phyloP scores from a whole-genome alignment of 2,113 vertebrate species.

The Diadophis punctatus region DNA sequence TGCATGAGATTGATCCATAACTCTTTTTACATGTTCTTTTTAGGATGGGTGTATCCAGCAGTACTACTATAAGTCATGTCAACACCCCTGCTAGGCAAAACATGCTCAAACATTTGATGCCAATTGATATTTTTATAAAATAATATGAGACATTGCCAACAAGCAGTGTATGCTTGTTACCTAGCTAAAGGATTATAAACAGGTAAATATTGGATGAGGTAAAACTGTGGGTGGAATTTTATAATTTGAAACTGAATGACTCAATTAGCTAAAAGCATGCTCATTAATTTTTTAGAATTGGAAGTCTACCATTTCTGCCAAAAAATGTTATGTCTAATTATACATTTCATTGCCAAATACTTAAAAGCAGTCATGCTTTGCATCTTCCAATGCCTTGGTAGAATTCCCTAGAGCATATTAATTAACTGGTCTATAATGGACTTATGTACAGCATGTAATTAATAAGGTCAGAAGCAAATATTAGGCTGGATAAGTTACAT shows the following conservation, averaged over 20 bases:
- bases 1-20: background rate
- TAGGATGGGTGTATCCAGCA: background rate
- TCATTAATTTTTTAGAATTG: background rate
- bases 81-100: background rate
- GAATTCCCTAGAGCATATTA: conserved; percentile 14
- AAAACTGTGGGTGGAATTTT: background rate
- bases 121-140: background rate
- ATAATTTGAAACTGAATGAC: background rate
- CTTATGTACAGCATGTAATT: background rate
- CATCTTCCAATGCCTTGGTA: background rate
- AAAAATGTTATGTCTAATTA: conserved; percentile 4
- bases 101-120: background rate
- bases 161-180: background rate
- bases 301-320: background rate
- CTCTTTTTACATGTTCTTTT: background rate
- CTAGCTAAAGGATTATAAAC: conserved; percentile 5
- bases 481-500: background rate
- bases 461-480: conserved; percentile 13
- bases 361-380: background rate
- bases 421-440: background rate
- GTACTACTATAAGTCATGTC: background rate
- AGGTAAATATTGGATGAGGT: conserved; percentile 15
- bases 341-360: conserved; percentile 8
- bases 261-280: background rate
- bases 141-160: background rate